These are phyloP conservation scores for Ips typographus DNA, from an alignment of 1,140 invertebrate species.

Conservation along the genomic window DNA sequence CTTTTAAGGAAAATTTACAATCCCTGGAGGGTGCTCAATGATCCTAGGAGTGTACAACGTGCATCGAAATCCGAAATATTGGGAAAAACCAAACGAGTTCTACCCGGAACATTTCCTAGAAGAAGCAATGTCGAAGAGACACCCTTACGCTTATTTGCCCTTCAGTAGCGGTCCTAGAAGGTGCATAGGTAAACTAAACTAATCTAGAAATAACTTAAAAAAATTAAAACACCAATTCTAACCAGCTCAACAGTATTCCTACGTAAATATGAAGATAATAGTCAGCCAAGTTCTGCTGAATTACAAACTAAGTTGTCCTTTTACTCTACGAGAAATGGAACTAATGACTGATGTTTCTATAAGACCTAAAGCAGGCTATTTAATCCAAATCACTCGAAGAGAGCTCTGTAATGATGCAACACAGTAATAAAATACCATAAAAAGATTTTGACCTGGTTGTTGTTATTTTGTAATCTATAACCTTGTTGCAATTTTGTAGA, in stretches of 20 bases:
- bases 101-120: slow-evolving; percentile 77
- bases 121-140: slow-evolving; percentile 59
- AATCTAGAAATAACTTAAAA: background rate
- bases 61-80: slow-evolving; percentile 68
- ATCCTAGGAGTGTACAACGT: slow-evolving; percentile 60
- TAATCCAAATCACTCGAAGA: slow-evolving; percentile 6
- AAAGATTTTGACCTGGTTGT: no score
- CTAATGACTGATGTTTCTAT: slow-evolving; percentile 38
- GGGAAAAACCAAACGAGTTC: slow-evolving; percentile 70
- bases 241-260: slow-evolving; percentile 32
- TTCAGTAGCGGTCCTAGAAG: slow-evolving; percentile 77
- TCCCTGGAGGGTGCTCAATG: slow-evolving; percentile 60
- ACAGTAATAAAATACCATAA: no score
- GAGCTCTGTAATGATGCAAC: no score
- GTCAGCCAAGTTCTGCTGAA: slow-evolving; percentile 32
- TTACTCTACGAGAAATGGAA: slow-evolving; percentile 30
- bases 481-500: no score
- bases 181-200: slow-evolving; percentile 56
- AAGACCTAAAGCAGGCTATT: slow-evolving; percentile 5
- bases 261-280: slow-evolving; percentile 37
- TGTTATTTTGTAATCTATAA: no score
- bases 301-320: slow-evolving; percentile 30
- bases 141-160: slow-evolving; percentile 70
- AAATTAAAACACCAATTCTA: background rate
- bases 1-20: slow-evolving; percentile 48